Base-by-base conservation (phyloP, 1,140 invertebrate species). In the Cherax quadricarinatus region DNA sequence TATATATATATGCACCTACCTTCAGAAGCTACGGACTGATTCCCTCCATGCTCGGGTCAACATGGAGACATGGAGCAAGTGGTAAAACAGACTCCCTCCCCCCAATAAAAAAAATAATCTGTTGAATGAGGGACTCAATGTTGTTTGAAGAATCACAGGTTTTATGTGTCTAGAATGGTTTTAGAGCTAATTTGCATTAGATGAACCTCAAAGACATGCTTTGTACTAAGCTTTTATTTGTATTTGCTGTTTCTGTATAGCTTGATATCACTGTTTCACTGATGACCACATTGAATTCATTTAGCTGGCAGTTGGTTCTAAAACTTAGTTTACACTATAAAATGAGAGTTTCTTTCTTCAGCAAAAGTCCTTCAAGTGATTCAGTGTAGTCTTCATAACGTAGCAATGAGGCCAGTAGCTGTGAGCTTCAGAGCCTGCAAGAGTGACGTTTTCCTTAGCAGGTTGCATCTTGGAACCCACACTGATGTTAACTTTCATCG, bases 261-360 rank as follows among this genome's bases (percentile, higher is more conserved):
- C 70, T 75, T 75, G 70, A 30, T 30, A 75, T 75, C 12, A 75
- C 70, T 75, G 70, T 66, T 18, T 75, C 70, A 75, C 70, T 75
- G 70, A 75, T 75, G 70, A 75, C 70, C 70, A 75, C 30, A 75
- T 75, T 66, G 18, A 66, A 66, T 12, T 30, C 12, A 75, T 75
- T 16, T 75, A 75, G 70, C 70, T 70, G n/a, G n/a, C 70, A 75
- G 62, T 75, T 75, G 24, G 70, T 75, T 75, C 70, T 75, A 75
- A 75, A 75, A 75, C 24, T 30, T 75, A 30, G 70, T 30, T 30
- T 75, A 75, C n/a, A 30, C 70, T 10, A 30, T 75, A 75, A 24
- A 75, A 75, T 75, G n/a, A 4, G 70, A 75, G 70, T 75, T 75
- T 75, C 70, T 75, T 75, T 75, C 70, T 30, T 41, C 70, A 75